These are phyloP conservation scores for Anarrhichthys ocellatus DNA, from an alignment of 2,113 vertebrate species.

Conservation along the genomic window DNA sequence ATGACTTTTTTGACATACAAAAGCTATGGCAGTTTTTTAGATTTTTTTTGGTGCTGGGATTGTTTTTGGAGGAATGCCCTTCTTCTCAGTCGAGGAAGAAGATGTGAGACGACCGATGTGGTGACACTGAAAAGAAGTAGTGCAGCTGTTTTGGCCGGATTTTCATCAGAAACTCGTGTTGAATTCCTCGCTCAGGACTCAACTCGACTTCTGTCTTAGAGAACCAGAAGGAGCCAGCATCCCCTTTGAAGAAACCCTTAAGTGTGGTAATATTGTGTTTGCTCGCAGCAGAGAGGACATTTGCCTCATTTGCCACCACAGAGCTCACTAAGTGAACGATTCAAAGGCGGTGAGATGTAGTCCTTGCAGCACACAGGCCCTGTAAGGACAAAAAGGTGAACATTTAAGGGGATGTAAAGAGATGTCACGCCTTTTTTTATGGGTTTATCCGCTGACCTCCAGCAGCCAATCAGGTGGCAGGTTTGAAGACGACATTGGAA, in stretches of 20 bases:
- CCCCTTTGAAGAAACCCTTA: background rate
- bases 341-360: background rate
- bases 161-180: background rate
- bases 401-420: conserved; percentile 56
- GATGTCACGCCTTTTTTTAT: conserved; percentile 65
- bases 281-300: background rate
- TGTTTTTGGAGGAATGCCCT: no score
- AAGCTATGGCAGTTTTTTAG: no score
- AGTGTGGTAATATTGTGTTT: background rate
- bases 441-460: conserved; percentile 66
- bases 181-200: background rate
- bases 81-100: background rate
- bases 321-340: background rate
- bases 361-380: background rate
- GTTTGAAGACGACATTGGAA: conserved; percentile 46
- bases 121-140: background rate
- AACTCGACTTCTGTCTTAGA: background rate
- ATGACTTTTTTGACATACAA: no score
- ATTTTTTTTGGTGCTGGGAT: no score
- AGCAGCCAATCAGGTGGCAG: conserved; percentile 65
- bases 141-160: background rate
- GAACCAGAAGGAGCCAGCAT: background rate
- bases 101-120: background rate
- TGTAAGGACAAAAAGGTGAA: conserved; percentile 65
- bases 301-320: background rate